phyloP scores from a whole-genome alignment of 1,140 invertebrate species.

The Harpegnathos saltator region DNA sequence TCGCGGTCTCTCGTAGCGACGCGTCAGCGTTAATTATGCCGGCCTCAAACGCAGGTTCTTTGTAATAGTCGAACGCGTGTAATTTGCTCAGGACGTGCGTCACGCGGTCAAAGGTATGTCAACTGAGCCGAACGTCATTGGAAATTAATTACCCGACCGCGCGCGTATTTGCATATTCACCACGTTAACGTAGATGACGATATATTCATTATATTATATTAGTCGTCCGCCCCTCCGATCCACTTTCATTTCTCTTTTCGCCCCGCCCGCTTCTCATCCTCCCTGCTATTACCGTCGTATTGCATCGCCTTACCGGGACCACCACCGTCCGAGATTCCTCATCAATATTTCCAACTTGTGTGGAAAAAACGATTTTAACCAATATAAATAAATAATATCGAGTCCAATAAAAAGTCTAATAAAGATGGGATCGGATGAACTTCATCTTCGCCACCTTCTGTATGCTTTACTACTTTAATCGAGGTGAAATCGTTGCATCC shows the following conservation, averaged over 20 bases:
- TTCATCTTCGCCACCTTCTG: too few relatives aligned
- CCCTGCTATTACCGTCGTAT: neutral
- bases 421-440: too few relatives aligned
- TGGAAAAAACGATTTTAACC: too few relatives aligned
- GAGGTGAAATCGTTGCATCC: too few relatives aligned
- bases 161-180: slow-evolving; percentile 36
- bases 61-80: slow-evolving; percentile 42
- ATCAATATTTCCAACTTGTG: too few relatives aligned
- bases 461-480: too few relatives aligned
- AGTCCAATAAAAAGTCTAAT: too few relatives aligned
- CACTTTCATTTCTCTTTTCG: neutral
- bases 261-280: neutral
- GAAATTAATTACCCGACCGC: slow-evolving; percentile 57
- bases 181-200: slow-evolving; percentile 21
- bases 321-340: too few relatives aligned
- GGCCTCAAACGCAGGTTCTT: slow-evolving; percentile 47
- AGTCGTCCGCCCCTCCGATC: too few relatives aligned
- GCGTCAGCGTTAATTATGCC: slow-evolving; percentile 52
- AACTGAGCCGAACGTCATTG: slow-evolving; percentile 38
- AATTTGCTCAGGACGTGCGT: slow-evolving; percentile 48
- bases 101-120: slow-evolving; percentile 54
- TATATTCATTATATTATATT: slow-evolving; percentile 13
- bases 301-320: too few relatives aligned
- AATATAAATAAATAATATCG: too few relatives aligned
- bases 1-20: slow-evolving; percentile 15